Conservation (phyloP, 1,140 invertebrate species). For the Choristoneura fumiferana region DNA sequence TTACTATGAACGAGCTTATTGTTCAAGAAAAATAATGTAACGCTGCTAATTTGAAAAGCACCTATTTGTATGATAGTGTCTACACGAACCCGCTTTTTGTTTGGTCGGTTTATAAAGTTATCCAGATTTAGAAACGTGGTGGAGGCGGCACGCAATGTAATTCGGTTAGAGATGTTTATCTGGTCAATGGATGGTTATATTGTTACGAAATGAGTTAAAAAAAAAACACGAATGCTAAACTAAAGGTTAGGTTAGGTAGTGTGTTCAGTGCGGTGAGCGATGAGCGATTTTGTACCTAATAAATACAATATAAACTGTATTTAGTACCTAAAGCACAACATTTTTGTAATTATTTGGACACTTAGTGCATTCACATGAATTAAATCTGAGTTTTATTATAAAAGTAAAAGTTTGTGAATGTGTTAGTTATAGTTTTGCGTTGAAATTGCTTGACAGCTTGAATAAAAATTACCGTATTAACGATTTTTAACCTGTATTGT, state of each 20-base stretch:
- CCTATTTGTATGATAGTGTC: constrained; percentile 1
- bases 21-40: constrained; percentile 51
- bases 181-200: constrained; percentile 69
- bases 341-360: no score
- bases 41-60: constrained; percentile 24
- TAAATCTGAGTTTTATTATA: no score
- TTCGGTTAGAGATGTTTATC: constrained; percentile 63
- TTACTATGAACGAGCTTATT: constrained; percentile 51
- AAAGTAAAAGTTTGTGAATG: no score
- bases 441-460: no score
- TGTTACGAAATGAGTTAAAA: constrained; percentile 59
- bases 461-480: no score
- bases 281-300: constrained; percentile 1
- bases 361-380: no score
- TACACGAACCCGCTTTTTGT: constrained; percentile 25
- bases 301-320: no score
- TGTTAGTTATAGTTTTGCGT: no score
- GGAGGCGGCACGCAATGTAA: constrained; percentile 58
- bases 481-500: no score
- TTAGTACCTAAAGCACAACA: no score
- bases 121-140: constrained; percentile 55
- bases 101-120: constrained; percentile 38
- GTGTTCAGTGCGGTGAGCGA: constrained; percentile 17
- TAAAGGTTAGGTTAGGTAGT: constrained; percentile 40
- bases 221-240: constrained; percentile 45